These are phyloP conservation scores for Sycobia sp. DNA, from an alignment of 1,140 invertebrate species.

Conservation along the genomic window DNA sequence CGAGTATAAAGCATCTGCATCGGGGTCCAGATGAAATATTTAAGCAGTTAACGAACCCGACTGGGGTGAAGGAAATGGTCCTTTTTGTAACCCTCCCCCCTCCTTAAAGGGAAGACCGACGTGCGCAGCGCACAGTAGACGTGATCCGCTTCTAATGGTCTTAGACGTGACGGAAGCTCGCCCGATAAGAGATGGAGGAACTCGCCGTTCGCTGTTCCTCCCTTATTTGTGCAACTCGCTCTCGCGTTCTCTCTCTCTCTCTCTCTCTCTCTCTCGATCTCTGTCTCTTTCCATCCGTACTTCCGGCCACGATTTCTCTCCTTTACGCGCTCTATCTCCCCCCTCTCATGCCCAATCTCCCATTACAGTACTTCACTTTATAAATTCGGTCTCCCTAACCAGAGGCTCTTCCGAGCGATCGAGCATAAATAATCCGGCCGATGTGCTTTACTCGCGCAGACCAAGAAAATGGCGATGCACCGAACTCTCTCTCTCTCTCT, in stretches of 20 bases:
- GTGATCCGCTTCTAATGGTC: slow-evolving; percentile 22
- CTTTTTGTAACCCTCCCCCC: too few relatives aligned
- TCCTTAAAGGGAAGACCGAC: neutral
- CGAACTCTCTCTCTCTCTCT: neutral
- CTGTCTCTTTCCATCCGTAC: slow-evolving; percentile 1
- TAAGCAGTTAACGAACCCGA: slow-evolving; percentile 13
- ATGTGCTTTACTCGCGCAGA: too few relatives aligned
- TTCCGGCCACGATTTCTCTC: slow-evolving; percentile 9
- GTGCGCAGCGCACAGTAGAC: too few relatives aligned
- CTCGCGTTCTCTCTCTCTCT: neutral
- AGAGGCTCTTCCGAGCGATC: slow-evolving; percentile 14
- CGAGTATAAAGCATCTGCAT: neutral
- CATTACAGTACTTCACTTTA: too few relatives aligned
- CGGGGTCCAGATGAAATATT: slow-evolving; percentile 7
- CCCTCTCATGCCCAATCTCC: too few relatives aligned
- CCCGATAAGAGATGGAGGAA: neutral
- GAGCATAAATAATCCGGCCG: slow-evolving; percentile 23
- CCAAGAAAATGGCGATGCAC: neutral
- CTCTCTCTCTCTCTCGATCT: neutral
- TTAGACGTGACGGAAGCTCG: neutral
- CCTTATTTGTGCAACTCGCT: neutral
- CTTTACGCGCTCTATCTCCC: neutral
- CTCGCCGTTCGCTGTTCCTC: neutral
- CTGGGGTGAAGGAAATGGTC: neutral
- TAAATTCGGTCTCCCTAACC: too few relatives aligned